These are phyloP conservation scores for Cheilosia soror DNA, from an alignment of 2,888 invertebrate species.

Conservation along the genomic window DNA sequence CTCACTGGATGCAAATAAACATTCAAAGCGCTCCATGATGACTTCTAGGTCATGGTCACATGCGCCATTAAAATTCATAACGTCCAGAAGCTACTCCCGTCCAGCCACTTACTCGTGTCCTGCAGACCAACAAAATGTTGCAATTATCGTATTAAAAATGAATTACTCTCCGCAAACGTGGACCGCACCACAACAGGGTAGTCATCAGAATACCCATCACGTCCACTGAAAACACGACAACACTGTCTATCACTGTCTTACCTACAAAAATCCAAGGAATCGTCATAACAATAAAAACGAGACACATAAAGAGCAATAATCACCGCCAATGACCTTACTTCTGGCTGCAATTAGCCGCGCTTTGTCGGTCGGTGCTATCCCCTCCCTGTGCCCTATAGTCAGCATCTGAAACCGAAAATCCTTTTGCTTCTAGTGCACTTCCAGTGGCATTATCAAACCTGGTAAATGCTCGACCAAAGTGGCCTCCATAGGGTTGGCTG, in stretches of 20 bases:
- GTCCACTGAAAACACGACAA: conserved; percentile 40
- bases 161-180: conserved; percentile 37
- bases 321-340: conserved; percentile 43
- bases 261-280: conserved; percentile 24
- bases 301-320: conserved; percentile 49
- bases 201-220: conserved; percentile 62
- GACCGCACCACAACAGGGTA: conserved; percentile 13
- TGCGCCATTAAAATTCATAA: conserved; percentile 33
- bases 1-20: conserved; percentile 38
- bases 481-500: conserved; percentile 58
- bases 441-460: conserved; percentile 27
- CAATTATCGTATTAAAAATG: conserved; percentile 67
- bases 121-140: conserved; percentile 50
- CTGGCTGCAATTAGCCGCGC: conserved; percentile 68
- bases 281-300: conserved; percentile 56
- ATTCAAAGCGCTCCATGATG: conserved; percentile 12
- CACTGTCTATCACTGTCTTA: conserved; percentile 28
- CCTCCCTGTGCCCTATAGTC: conserved; percentile 3
- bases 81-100: background rate
- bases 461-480: conserved; percentile 60
- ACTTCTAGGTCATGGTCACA: conserved; percentile 41
- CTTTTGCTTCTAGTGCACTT: conserved; percentile 36
- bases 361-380: conserved; percentile 60
- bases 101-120: conserved; percentile 29
- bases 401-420: conserved; percentile 49